Conservation (phyloP, 2,797 vertebrate genomes). For the Eulemur albifrons region DNA sequence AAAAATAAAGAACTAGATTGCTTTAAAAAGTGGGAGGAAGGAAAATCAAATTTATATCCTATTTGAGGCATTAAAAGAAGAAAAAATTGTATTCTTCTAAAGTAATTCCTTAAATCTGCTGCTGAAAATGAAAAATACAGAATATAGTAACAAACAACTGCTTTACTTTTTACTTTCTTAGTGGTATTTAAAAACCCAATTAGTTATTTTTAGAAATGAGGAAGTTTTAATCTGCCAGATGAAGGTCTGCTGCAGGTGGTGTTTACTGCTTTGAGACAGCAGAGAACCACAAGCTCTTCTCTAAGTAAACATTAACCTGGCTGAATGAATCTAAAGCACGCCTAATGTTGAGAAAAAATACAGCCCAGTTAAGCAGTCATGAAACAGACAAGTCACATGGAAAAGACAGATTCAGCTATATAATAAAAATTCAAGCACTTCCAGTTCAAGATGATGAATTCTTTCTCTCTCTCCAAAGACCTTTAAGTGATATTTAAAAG, state of each 20-base stretch:
- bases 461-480: not conserved
- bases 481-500: not conserved
- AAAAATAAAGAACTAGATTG: not conserved
- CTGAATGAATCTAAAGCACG: not conserved
- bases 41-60: not conserved
- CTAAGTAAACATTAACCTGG: not conserved
- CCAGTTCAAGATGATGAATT: not conserved
- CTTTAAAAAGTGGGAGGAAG: not conserved
- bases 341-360: not conserved
- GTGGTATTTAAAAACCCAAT: not conserved
- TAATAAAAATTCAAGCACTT: not conserved
- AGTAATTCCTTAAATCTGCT: not conserved
- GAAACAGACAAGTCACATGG: not conserved
- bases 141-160: not conserved
- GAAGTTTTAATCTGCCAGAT: not conserved
- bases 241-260: not conserved
- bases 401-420: not conserved
- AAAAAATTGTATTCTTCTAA: not conserved
- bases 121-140: not conserved
- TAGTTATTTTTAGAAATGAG: constrained; percentile 54
- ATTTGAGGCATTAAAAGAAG: not conserved
- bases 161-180: not conserved
- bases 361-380: not conserved
- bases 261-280: not conserved
- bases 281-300: not conserved